Conservation (phyloP, 1,140 invertebrate genomes). For the Lineus longissimus region DNA sequence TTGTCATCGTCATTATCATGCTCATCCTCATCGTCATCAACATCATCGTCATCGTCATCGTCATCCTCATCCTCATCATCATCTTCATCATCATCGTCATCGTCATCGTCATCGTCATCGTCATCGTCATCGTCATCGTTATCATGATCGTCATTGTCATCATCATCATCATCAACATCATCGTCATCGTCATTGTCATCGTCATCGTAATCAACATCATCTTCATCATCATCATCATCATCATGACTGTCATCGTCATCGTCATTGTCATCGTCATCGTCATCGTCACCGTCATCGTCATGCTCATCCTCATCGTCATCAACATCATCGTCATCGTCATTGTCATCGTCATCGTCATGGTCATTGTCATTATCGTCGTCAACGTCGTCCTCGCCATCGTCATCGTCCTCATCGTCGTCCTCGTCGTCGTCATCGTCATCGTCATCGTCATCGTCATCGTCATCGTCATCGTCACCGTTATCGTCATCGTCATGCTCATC, state of each 20-base stretch:
- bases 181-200: too few relatives aligned
- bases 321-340: slow-evolving; percentile 2
- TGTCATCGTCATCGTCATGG: slow-evolving; percentile 11
- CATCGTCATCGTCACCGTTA: slow-evolving; percentile 9
- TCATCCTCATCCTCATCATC: too few relatives aligned
- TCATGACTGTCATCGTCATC: neutral
- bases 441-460: slow-evolving; percentile 12
- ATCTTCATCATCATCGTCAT: too few relatives aligned
- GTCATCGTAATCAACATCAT: neutral
- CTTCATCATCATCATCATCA: neutral
- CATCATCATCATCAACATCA: too few relatives aligned
- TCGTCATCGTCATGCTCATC: slow-evolving; percentile 7
- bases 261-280: neutral
- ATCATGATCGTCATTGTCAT: slow-evolving; percentile 14
- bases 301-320: slow-evolving; percentile 11
- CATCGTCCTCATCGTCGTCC: slow-evolving; percentile 11
- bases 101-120: too few relatives aligned
- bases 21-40: too few relatives aligned
- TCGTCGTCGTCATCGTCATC: slow-evolving; percentile 12
- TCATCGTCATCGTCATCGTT: slow-evolving; percentile 9
- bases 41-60: too few relatives aligned
- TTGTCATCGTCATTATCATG: too few relatives aligned
- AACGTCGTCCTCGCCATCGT: slow-evolving; percentile 10
- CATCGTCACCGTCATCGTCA: neutral
- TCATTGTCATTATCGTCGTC: slow-evolving; percentile 11